Base-by-base conservation (phyloP, 2,888 invertebrate species). In the Acanthosoma haemorrhoidale region DNA sequence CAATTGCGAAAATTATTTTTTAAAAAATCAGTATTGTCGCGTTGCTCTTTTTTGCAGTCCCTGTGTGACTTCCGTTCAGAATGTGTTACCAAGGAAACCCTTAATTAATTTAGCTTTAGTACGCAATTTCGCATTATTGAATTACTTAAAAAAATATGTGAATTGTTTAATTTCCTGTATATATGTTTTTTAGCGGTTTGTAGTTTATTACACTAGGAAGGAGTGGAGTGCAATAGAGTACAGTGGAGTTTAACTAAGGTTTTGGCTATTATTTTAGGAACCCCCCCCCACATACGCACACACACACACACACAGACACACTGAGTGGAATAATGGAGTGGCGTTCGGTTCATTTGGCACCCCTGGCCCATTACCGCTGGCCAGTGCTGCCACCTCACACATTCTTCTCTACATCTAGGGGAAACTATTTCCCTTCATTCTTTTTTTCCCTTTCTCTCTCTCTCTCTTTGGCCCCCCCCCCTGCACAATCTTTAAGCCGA, bases 321-420 rank as follows among this genome's bases (percentile, higher is more conserved):
- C n/a, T n/a, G n/a, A n/a, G n/a, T n/a, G n/a, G n/a, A n/a, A n/a
- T 41, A 41, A 41, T 41, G 41, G 13, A 34, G 13, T 2, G 3
- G 36, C 4, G 8, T 16, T 59, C 61, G 61, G 34, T 61, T 61
- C 61, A 61, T 61, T 61, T 61, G 36, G 5, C 61, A 61, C 61
- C 61, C 61, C 8, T 15, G 16, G 4, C 4, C 61, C 21, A 21
- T 36, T 61, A 36, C 61, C 36, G 36, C 61, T 61, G 61, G 32
- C 61, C 61, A 36, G 36, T 36, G 16, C 61, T 21, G 21, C 21
- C 21, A 61, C 34, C 59, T 59, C 59, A 59, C 61, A 51, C 25
- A 61, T 61, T 61, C 61, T 61, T 61, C n/a, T 32, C 32, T 59
- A 29, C 34, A 31, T 59, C 32, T 59, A 16, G 34, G 32, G 59